Conservation (phyloP, 2,888 invertebrate genomes). For the Cephus runcator region DNA sequence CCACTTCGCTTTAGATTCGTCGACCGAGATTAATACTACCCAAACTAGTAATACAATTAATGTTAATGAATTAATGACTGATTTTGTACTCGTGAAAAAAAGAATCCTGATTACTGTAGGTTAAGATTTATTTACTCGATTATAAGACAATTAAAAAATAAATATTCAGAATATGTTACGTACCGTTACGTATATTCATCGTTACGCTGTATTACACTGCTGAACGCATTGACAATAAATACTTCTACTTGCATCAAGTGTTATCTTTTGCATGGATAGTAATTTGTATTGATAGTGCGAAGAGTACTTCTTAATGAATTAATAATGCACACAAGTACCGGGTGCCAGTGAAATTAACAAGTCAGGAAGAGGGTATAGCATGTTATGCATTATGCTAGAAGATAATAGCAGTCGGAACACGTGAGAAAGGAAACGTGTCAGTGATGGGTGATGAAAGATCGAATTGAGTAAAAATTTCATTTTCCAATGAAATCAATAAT, state of each 20-base stretch:
- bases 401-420: background rate
- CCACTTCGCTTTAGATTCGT: conserved; percentile 74
- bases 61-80: background rate
- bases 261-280: background rate
- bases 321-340: background rate
- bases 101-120: background rate
- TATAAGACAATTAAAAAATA: background rate
- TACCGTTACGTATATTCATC: background rate
- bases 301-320: background rate
- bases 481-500: background rate
- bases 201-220: background rate
- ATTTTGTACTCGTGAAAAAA: background rate
- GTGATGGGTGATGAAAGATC: background rate
- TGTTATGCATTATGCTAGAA: background rate
- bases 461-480: background rate
- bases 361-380: background rate
- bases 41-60: background rate
- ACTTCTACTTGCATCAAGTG: background rate
- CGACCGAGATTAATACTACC: conserved; percentile 64
- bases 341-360: background rate
- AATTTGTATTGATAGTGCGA: background rate
- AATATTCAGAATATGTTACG: background rate
- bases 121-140: background rate
- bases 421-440: background rate
- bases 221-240: background rate